phyloP scores from a whole-genome alignment of 2,797 vertebrate genomes.

The Mormyrus hasselquistii region DNA sequence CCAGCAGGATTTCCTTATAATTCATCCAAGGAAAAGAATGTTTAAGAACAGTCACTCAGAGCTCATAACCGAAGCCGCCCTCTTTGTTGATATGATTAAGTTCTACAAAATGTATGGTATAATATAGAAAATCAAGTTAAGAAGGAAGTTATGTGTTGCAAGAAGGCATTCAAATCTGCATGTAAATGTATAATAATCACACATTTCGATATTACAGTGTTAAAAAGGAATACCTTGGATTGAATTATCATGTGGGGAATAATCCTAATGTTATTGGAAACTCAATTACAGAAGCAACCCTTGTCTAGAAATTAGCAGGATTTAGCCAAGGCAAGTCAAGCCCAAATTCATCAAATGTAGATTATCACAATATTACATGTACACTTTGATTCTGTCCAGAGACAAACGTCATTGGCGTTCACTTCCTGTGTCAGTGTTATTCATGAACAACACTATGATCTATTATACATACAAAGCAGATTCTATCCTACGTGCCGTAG shows the following conservation, averaged over 20 bases:
- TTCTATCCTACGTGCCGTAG: conserved; percentile 85
- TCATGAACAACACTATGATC: conserved; percentile 99
- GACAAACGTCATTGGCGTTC: conserved; percentile 95
- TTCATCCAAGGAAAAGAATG: conserved; percentile 67
- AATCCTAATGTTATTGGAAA: conserved; percentile 99
- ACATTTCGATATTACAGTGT: conserved; percentile 99
- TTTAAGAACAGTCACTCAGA: conserved; percentile 70
- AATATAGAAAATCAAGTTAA: conserved; percentile 99
- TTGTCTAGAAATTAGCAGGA: conserved; percentile 99
- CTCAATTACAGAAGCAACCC: conserved; percentile 99
- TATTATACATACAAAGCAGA: conserved; percentile 99
- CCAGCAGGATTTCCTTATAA: conserved; percentile 43
- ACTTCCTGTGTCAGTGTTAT: conserved; percentile 97
- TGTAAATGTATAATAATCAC: conserved; percentile 98
- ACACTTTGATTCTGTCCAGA: conserved; percentile 99
- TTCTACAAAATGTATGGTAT: conserved; percentile 89
- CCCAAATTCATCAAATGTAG: conserved; percentile 99
- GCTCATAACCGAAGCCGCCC: conserved; percentile 64
- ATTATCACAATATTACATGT: conserved; percentile 99
- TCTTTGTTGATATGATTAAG: conserved; percentile 68
- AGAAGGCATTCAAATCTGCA: conserved; percentile 91
- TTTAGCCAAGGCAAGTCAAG: conserved; percentile 97
- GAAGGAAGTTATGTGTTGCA: conserved; percentile 89
- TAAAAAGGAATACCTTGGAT: conserved; percentile 96
- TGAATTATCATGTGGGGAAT: conserved; percentile 99